Evolutionary conservation across 2,113 vertebrate species (phyloP).

Genomic region (Trogon melanurus): DNA sequence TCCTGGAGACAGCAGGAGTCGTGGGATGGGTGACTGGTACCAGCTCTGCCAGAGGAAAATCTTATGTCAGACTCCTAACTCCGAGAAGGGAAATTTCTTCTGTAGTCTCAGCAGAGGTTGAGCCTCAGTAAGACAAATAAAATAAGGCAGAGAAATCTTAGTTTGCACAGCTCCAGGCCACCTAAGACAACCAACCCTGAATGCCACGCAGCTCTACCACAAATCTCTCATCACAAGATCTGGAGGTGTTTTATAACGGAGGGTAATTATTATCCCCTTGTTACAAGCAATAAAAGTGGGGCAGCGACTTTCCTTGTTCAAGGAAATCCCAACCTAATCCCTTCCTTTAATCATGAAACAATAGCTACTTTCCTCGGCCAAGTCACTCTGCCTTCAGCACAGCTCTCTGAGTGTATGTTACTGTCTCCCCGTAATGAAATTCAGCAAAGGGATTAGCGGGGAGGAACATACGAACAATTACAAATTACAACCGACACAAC

Average conservation of each 20-base stretch:
- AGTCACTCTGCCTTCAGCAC: conserved; percentile 12
- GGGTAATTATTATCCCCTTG: conserved; percentile 41
- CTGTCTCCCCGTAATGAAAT: not conserved
- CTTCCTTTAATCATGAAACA: conserved; percentile 59
- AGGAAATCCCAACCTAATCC: conserved; percentile 66
- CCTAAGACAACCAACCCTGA: not conserved
- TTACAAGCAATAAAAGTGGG: conserved; percentile 53
- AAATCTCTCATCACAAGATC: not conserved
- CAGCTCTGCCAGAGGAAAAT: not conserved
- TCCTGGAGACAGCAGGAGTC: rapidly evolving
- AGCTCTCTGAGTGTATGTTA: not conserved
- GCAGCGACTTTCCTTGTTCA: conserved; percentile 37
- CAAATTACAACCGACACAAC: conserved; percentile 35
- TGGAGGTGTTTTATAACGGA: conserved; percentile 36
- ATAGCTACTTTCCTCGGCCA: conserved; percentile 46
- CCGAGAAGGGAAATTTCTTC: not conserved
- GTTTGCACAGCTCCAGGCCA: not conserved
- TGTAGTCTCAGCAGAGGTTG: not conserved
- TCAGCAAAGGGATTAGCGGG: not conserved
- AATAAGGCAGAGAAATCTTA: not conserved
- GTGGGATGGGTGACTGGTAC: not conserved
- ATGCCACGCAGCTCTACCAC: not conserved
- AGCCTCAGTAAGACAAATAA: not conserved
- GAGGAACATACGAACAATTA: conserved; percentile 26
- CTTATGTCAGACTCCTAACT: not conserved